Percentiles rank a stretch among this genome's conserved stretches.
Conservation (phyloP, 2,797 vertebrate species). For the Pipistrellus pygmaeus region DNA sequence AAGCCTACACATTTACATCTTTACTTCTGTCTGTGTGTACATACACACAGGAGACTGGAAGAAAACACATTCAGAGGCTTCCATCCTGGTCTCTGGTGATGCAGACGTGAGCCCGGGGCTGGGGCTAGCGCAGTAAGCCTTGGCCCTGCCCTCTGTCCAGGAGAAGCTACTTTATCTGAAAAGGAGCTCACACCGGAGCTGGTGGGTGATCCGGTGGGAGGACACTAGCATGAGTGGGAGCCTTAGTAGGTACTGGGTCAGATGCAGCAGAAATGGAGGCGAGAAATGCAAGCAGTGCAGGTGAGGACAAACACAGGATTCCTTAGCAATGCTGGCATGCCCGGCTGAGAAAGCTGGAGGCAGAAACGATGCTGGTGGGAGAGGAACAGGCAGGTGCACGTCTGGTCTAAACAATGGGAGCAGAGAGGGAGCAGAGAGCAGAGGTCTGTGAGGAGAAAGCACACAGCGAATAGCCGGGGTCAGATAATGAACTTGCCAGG, state of each 20-base stretch:
- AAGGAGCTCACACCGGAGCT: background rate
- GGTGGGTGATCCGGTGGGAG: background rate
- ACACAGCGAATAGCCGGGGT: fast-evolving
- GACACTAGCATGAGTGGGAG: background rate
- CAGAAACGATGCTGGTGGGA: background rate
- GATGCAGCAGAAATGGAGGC: background rate
- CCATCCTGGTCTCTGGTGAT: background rate
- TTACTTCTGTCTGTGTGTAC: background rate
- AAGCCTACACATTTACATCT: background rate
- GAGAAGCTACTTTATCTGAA: background rate
- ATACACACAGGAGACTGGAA: background rate
- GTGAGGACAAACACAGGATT: background rate
- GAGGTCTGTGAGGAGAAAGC: background rate
- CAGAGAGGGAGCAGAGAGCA: background rate
- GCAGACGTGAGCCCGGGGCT: background rate
- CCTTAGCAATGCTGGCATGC: too few relatives aligned
- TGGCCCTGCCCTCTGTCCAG: background rate
- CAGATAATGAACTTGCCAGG: background rate
- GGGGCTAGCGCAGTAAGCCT: background rate
- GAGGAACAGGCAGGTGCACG: background rate
- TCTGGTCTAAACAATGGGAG: background rate
- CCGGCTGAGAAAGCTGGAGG: background rate
- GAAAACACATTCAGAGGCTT: background rate
- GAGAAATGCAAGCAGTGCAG: background rate
- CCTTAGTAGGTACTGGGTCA: background rate